Conservation (phyloP, 2,797 vertebrate genomes). For the Platalea minor region DNA sequence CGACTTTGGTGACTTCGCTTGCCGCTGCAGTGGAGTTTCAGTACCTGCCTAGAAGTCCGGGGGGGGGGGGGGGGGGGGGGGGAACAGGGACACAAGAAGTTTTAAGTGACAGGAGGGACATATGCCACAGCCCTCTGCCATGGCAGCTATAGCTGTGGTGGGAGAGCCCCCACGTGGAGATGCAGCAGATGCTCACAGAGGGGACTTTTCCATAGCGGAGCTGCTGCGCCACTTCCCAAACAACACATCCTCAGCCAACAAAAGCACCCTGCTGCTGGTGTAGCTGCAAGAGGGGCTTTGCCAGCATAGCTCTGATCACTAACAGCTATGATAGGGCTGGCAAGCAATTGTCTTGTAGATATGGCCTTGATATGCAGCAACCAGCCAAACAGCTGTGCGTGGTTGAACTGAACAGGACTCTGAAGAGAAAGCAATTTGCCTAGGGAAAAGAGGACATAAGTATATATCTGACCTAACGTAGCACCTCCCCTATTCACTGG, state of each 20-base stretch:
- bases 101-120: not conserved
- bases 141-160: not conserved
- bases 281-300: not conserved
- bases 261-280: not conserved
- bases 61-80: not conserved
- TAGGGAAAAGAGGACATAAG: not conserved
- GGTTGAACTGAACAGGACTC: not conserved
- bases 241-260: not conserved
- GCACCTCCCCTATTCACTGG: not conserved
- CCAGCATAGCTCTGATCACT: not conserved
- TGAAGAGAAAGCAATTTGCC: not conserved
- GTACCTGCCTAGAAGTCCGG: not conserved
- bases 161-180: not conserved
- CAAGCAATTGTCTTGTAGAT: not conserved
- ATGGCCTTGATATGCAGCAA: not conserved
- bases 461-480: not conserved
- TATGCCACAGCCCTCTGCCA: not conserved
- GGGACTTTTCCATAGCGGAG: not conserved
- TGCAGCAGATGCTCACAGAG: not conserved
- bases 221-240: not conserved
- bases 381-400: not conserved
- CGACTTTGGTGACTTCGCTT: not conserved
- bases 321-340: not conserved
- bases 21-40: not conserved
- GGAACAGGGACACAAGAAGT: not conserved